Evolutionary conservation across 1,140 invertebrate genomes (phyloP).

Genomic region (Eupeodes corollae): DNA sequence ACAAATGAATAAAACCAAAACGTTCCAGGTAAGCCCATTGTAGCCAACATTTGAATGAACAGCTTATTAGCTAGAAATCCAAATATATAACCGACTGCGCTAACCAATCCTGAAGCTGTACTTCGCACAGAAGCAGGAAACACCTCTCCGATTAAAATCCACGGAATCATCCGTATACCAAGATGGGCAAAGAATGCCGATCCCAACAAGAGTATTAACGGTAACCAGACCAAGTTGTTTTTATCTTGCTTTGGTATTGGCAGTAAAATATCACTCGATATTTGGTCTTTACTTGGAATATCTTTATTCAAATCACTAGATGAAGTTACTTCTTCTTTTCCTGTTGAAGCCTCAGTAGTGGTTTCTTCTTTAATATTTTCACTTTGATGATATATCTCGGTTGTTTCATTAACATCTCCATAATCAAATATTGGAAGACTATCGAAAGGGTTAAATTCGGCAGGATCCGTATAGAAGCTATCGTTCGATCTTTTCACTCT

Average conservation of each 20-base stretch:
- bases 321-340: background rate
- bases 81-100: constrained; percentile 59
- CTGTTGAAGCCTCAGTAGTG: background rate
- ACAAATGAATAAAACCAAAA: constrained; percentile 46
- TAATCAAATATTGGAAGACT: background rate
- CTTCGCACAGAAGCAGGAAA: constrained; percentile 53
- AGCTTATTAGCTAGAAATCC: constrained; percentile 59
- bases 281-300: background rate
- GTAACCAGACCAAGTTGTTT: constrained; percentile 52
- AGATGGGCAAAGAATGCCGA: constrained; percentile 56
- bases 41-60: constrained; percentile 51
- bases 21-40: constrained; percentile 51
- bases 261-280: constrained; percentile 20
- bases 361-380: background rate
- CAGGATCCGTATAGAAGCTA: no score
- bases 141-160: constrained; percentile 66
- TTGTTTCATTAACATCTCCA: background rate
- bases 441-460: no score
- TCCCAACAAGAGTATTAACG: constrained; percentile 50
- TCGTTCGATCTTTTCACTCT: no score
- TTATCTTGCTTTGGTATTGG: constrained; percentile 27
- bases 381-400: background rate
- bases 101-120: constrained; percentile 52
- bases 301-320: background rate
- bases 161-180: constrained; percentile 58